Conservation (phyloP, 2,888 invertebrate genomes). For the Hetaerina titia region DNA sequence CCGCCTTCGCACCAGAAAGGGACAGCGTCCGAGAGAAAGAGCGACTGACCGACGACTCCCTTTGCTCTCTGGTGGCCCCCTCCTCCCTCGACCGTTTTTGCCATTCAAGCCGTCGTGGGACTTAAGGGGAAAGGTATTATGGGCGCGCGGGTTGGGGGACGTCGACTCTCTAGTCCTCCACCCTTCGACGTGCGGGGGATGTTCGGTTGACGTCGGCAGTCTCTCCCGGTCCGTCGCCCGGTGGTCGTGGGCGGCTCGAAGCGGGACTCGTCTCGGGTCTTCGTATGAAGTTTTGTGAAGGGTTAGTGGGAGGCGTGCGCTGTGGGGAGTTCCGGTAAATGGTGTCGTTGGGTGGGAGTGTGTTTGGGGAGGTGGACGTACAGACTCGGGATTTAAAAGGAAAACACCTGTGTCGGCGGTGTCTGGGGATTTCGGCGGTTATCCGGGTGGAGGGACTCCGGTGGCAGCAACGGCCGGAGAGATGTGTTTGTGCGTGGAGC, state of each 20-base stretch:
- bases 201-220: not conserved
- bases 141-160: not conserved
- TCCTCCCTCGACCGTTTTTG: not conserved
- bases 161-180: not conserved
- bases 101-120: not conserved
- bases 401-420: not conserved
- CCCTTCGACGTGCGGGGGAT: not conserved
- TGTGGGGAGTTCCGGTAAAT: not conserved
- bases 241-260: not conserved
- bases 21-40: not conserved
- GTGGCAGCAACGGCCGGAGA: not conserved
- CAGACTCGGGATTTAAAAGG: not conserved
- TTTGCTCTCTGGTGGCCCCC: not conserved
- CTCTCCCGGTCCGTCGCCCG: not conserved
- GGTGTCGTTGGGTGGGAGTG: not conserved
- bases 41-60: not conserved
- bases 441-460: not conserved
- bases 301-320: not conserved
- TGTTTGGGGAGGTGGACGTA: not conserved
- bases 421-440: not conserved
- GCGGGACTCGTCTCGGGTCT: not conserved
- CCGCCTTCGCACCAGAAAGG: not conserved
- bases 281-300: not conserved
- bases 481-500: conserved; percentile 29
- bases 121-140: not conserved